These are phyloP conservation scores for Monopterus albus DNA, from an alignment of 2,113 vertebrate genomes.

Conservation along the genomic window DNA sequence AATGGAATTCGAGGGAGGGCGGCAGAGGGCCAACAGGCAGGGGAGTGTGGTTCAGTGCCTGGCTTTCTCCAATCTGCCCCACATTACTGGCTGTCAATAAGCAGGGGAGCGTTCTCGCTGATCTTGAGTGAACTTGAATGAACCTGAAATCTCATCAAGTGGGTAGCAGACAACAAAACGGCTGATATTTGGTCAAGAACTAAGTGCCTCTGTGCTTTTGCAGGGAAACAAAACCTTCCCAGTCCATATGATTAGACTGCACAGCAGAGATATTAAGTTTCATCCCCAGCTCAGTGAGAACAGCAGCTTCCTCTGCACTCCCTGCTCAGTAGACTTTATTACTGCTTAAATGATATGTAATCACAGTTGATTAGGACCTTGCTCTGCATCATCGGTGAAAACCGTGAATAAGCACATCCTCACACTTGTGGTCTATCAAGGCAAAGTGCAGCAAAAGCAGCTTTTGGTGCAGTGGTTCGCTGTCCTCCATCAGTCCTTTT, in stretches of 20 bases:
- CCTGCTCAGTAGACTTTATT: conserved; percentile 52
- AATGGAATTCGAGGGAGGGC: conserved; percentile 66
- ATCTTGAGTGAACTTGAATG: conserved; percentile 45
- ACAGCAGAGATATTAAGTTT: conserved; percentile 46
- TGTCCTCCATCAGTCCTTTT: conserved; percentile 50
- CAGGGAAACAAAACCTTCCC: conserved; percentile 9
- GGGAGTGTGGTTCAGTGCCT: conserved; percentile 46
- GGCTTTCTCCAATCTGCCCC: conserved; percentile 61
- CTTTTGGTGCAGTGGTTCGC: conserved; percentile 48
- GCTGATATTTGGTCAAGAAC: conserved; percentile 17
- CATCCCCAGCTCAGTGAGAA: conserved; percentile 32
- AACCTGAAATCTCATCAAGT: conserved; percentile 63
- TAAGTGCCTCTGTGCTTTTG: background rate
- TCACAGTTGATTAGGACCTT: conserved; percentile 65
- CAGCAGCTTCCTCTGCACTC: conserved; percentile 23
- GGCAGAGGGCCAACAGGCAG: conserved; percentile 47
- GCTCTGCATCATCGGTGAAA: conserved; percentile 40
- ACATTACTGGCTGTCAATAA: conserved; percentile 71
- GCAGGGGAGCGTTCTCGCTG: conserved; percentile 38
- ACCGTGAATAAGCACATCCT: conserved; percentile 46
- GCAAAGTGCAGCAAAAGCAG: conserved; percentile 73
- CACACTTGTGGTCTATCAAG: background rate
- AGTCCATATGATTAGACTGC: conserved; percentile 30
- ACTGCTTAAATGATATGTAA: conserved; percentile 55
- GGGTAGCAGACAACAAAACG: conserved; percentile 7